Evolutionary conservation across 2,797 vertebrate genomes (phyloP).

Genomic region (Tachyglossus aculeatus): DNA sequence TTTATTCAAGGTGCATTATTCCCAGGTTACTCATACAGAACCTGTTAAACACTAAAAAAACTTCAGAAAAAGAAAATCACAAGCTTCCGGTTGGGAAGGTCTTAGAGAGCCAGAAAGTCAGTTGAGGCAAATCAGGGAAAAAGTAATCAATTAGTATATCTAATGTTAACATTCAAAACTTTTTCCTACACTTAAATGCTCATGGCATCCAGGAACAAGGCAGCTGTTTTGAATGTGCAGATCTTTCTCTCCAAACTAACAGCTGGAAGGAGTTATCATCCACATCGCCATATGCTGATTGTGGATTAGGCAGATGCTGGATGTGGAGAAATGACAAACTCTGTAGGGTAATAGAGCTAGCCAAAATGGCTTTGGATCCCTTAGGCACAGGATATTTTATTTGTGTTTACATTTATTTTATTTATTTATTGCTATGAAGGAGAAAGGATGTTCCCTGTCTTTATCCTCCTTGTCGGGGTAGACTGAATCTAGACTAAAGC

Average conservation of each 20-base stretch:
- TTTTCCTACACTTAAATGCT: background rate
- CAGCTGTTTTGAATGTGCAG: background rate
- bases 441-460: too few relatives aligned
- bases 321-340: slow-evolving; percentile 25
- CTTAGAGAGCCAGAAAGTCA: too few relatives aligned
- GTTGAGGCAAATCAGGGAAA: background rate
- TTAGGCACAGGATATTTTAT: slow-evolving; percentile 12
- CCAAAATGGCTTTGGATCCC: slow-evolving; percentile 25
- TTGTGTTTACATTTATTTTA: too few relatives aligned
- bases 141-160: background rate
- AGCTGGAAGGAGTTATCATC: slow-evolving; percentile 38
- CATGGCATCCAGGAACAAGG: background rate
- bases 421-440: too few relatives aligned
- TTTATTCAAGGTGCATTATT: background rate
- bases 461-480: too few relatives aligned
- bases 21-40: background rate
- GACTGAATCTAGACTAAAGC: too few relatives aligned
- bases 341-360: slow-evolving; percentile 16
- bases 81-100: too few relatives aligned
- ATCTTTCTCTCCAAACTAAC: background rate
- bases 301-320: slow-evolving; percentile 24
- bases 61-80: background rate
- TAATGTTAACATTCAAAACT: background rate
- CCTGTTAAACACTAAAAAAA: background rate
- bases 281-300: slow-evolving; percentile 8